Evolutionary conservation across 2,888 invertebrate genomes (phyloP), one percentile per base, ranked within the genome.

Genomic region (Campoletis raptor): DNA sequence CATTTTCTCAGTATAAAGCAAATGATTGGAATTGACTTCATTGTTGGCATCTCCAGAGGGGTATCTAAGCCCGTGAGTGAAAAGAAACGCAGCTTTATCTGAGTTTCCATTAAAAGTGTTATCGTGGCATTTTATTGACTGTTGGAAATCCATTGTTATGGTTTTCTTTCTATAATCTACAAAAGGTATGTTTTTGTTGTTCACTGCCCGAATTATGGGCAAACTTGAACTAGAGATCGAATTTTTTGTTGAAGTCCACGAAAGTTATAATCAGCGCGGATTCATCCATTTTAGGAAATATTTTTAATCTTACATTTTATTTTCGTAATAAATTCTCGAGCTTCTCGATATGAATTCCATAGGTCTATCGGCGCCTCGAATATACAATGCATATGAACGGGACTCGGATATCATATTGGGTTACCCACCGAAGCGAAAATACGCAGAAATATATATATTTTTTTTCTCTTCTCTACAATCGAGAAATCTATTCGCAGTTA

Each of bases 271-370:
- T 12, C 4, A 57, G 12, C 24, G 12, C 12, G 24, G 24, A 24
- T 57, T 57, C 24, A 12, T 9, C 24, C 0, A 24, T 57, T 57
- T 57, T 24, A 24, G 10, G 30, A 30, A 61, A 30, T 12, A 61
- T 12, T 61, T 15, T 15, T 61, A 15, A 61, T 61, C 30, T 61
- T 15, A 30, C 24, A 24, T 57, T 9, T 67, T n/a, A 67, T 40
- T 67, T 40, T 40, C 40, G 37, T 40, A 10, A 67, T 37, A 40
- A 67, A 67, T 67, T 40, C 40, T 40, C 40, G n/a, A 67, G 36
- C 61, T 76, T 45, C 76, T 76, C 52, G 77, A 21, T 67, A 72
- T 21, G 40, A 45, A 80, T 80, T 80, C 45, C 70, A 8, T 42
- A 24, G 54, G 37, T 30, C 42, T 79, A 64, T 52, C 37, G 77